Conservation (phyloP, 2,113 vertebrate species). For the Lepisosteus oculatus region DNA sequence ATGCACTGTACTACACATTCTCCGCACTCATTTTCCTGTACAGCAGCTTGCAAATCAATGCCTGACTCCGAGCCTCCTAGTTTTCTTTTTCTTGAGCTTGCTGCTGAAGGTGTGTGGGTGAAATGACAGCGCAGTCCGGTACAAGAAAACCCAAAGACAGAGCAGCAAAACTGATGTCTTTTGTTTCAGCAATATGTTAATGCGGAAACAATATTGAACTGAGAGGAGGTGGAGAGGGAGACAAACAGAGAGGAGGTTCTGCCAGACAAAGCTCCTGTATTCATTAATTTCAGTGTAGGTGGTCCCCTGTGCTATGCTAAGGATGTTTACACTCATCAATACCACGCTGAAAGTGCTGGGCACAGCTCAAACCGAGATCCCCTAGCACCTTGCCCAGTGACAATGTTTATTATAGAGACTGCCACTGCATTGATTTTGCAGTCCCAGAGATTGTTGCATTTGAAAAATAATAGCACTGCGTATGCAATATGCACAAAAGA, state of each 20-base stretch:
- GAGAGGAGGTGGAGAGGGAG: too few species aligned
- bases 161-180: not conserved
- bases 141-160: not conserved
- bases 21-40: too few species aligned
- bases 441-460: not conserved
- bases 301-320: not conserved
- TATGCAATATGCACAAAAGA: not conserved
- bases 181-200: conserved; percentile 5
- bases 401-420: not conserved
- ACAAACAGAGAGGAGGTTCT: not conserved
- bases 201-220: not conserved
- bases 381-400: not conserved
- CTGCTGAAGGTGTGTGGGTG: not conserved
- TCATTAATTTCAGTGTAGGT: not conserved
- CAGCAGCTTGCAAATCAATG: not conserved
- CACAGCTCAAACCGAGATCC: not conserved
- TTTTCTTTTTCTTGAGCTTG: not conserved
- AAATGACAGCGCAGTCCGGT: not conserved
- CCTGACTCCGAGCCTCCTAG: not conserved
- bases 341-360: not conserved
- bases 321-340: not conserved
- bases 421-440: not conserved
- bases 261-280: not conserved
- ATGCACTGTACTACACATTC: too few species aligned
- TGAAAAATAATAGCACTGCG: not conserved